Conservation (phyloP, 2,888 invertebrate species). For the Phyllotreta striolata region DNA sequence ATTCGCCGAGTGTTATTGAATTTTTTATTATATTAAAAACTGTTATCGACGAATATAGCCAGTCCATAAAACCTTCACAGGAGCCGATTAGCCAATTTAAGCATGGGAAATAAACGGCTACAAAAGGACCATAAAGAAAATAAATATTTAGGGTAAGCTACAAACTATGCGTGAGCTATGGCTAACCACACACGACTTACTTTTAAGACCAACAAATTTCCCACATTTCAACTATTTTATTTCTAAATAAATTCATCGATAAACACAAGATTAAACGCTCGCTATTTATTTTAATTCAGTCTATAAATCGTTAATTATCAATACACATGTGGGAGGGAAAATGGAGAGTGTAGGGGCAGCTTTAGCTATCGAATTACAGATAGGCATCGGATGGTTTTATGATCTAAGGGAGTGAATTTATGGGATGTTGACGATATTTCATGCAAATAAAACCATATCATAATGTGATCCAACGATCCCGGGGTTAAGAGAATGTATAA, state of each 20-base stretch:
- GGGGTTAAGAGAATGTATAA: background rate
- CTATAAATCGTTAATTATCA: too few relatives aligned
- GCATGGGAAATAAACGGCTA: conserved; percentile 50
- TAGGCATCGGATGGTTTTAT: conserved; percentile 42
- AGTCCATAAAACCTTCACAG: conserved; percentile 31
- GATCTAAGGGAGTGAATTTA: conserved; percentile 49
- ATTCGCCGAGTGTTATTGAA: too few relatives aligned
- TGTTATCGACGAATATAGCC: conserved; percentile 21
- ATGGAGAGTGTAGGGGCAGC: conserved; percentile 7
- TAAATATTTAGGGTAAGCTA: conserved; percentile 47
- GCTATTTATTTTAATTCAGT: too few relatives aligned
- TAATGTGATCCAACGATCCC: conserved; percentile 35
- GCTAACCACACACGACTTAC: conserved; percentile 20
- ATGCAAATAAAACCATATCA: conserved; percentile 51
- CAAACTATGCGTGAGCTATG: conserved; percentile 38
- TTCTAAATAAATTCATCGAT: too few relatives aligned
- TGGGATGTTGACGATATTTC: conserved; percentile 56
- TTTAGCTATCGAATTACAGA: conserved; percentile 41
- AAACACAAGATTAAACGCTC: too few relatives aligned
- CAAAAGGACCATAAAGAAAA: conserved; percentile 50
- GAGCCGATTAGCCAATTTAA: conserved; percentile 47
- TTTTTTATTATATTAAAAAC: conserved; percentile 26
- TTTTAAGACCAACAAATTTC: background rate
- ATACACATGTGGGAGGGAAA: background rate
- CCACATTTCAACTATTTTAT: background rate